Evolutionary conservation across 2,797 vertebrate species (phyloP), one percentile per base, ranked within the genome.

Genomic region (Enteromius trimaculatus): DNA sequence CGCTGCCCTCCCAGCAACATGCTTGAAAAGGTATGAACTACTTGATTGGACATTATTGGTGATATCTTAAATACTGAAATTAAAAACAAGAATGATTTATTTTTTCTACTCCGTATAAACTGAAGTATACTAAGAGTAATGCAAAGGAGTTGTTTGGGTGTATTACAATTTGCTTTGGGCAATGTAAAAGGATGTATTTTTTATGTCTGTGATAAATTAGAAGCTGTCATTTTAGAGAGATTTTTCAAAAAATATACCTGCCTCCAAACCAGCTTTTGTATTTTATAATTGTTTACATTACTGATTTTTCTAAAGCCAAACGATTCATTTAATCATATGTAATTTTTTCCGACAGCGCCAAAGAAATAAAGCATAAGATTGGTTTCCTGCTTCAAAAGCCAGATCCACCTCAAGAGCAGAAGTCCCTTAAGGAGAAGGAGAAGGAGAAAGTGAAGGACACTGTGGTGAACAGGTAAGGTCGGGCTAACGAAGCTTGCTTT

Each of bases 331-430:
- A 66, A 68, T 76, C 6, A 26, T 14, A 44, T 9, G 16, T 23
- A 0, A 6, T 37, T 80, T 58, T 55, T 21, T 82, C 53, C 42
- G 72, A 14, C 93, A 98, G 98, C 39, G 97, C 96, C 80, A 98
- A 98, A 93, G 97, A 97, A 82, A 98, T 98, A 93, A 99, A 98
- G 86, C 96, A 97, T 88, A 96, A 97, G 75, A 94, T 98, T 26
- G 97, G 95, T 44, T 96, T 96, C 88, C 90, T 99, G 76, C 95
- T 98, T 69, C 97, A 97, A 89, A 99, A 96, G 90, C 93, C 96
- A 4, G 97, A 97, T 39, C 77, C 88, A 4, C 92, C 92, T 14
- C 92, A 92, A 8, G 95, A 97, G 76, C 94, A 94, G 13, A 93
- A 92, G 84, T 89, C 89, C 44, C 86, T 82, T 10, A 91, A 92